These are phyloP conservation scores for Acanthornis magna DNA, from an alignment of 2,797 vertebrate genomes.

Conservation along the genomic window DNA sequence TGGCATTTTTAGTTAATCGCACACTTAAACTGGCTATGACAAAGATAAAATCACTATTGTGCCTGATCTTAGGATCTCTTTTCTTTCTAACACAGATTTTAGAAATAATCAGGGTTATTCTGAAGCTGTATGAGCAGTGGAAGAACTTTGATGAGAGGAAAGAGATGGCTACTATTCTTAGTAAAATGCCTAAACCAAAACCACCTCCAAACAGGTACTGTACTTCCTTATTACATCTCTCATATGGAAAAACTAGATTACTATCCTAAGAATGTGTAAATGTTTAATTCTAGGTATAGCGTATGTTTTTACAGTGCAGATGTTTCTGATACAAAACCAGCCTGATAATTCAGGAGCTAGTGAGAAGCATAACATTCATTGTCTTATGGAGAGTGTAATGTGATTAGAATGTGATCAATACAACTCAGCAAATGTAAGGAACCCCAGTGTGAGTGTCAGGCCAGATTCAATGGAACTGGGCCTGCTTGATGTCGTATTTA, in stretches of 20 bases:
- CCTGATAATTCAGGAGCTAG: neutral
- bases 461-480: neutral
- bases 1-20: neutral
- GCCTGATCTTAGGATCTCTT: neutral
- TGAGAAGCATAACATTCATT: neutral
- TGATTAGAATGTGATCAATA: neutral
- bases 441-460: neutral
- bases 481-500: neutral
- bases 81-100: conserved; percentile 84
- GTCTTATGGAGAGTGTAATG: neutral
- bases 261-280: neutral
- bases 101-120: conserved; percentile 98
- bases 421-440: neutral
- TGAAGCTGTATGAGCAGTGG: conserved; percentile 99
- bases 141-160: conserved; percentile 99
- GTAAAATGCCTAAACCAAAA: conserved; percentile 99
- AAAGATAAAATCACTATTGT: neutral
- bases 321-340: neutral
- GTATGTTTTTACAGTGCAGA: neutral
- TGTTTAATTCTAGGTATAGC: neutral
- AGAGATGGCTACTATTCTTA: conserved; percentile 94
- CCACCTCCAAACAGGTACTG: conserved; percentile 95
- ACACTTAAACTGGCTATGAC: neutral
- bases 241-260: neutral
- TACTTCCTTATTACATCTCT: neutral